Conservation (phyloP, 2,888 invertebrate genomes). For the Synanthedon tipuliformis region DNA sequence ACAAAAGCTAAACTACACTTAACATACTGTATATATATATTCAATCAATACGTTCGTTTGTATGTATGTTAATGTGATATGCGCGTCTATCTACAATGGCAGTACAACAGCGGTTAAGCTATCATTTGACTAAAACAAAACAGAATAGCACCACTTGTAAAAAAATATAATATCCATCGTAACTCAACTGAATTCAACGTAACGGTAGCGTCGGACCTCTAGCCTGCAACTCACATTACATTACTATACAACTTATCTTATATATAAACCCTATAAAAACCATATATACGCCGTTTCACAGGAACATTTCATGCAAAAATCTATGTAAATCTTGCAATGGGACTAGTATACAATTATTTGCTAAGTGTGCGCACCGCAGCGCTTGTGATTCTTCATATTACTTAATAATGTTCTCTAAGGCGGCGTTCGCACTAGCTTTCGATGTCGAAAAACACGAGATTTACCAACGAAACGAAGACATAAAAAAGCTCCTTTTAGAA, state of each 20-base stretch:
- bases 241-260: conserved; percentile 21
- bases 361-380: neutral
- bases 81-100: conserved; percentile 35
- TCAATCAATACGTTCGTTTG: conserved; percentile 12
- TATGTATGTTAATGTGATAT: conserved; percentile 28
- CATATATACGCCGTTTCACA: conserved; percentile 59
- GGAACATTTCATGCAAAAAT: conserved; percentile 64
- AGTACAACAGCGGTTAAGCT: conserved; percentile 49
- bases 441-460: conserved; percentile 47
- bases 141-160: conserved; percentile 66
- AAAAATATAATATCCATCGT: conserved; percentile 40
- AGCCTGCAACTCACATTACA: conserved; percentile 28
- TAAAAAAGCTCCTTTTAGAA: conserved; percentile 48
- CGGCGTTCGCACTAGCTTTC: conserved; percentile 61
- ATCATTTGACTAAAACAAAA: conserved; percentile 60
- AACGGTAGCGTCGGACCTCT: conserved; percentile 5
- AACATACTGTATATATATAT: conserved; percentile 15
- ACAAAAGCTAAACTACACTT: conserved; percentile 57
- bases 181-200: conserved; percentile 28
- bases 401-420: conserved; percentile 26
- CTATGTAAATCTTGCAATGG: conserved; percentile 64
- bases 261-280: conserved; percentile 48
- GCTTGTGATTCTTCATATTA: neutral
- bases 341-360: conserved; percentile 46
- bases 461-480: conserved; percentile 56